phyloP scores from a whole-genome alignment of 2,888 invertebrate species.

The Drosophila atroscutellata region DNA sequence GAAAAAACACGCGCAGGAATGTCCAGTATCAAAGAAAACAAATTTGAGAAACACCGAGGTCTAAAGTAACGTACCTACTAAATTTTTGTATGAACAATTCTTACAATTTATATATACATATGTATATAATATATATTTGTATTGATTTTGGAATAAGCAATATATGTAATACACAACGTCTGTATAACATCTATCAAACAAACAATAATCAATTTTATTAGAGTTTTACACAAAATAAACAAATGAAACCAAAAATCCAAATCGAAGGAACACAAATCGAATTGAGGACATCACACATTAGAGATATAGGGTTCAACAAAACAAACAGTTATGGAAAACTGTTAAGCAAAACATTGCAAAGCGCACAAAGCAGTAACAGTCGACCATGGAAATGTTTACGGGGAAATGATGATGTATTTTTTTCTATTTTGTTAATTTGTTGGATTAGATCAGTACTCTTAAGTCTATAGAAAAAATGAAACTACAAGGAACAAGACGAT shows the following conservation, averaged over 20 bases:
- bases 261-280: conserved; percentile 15
- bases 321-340: conserved; percentile 10
- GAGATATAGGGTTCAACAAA: conserved; percentile 7
- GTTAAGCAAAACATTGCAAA: conserved; percentile 29
- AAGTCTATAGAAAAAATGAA: conserved; percentile 8
- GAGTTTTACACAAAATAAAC: conserved; percentile 67
- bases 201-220: conserved; percentile 81
- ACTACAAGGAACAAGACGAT: conserved; percentile 13
- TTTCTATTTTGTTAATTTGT: conserved; percentile 1
- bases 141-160: conserved; percentile 83
- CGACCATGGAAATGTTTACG: conserved; percentile 58
- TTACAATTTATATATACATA: conserved; percentile 78
- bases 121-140: conserved; percentile 82
- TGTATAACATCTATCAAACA: conserved; percentile 72
- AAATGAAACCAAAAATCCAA: conserved; percentile 12
- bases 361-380: conserved; percentile 63
- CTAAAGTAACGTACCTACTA: conserved; percentile 83
- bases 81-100: conserved; percentile 81
- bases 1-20: conserved; percentile 31
- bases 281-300: not conserved
- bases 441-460: conserved; percentile 16
- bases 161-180: conserved; percentile 76
- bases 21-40: conserved; percentile 73
- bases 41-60: conserved; percentile 79
- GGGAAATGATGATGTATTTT: conserved; percentile 12